Evolutionary conservation across 2,113 vertebrate genomes (phyloP).

Genomic region (Ictalurus punctatus): DNA sequence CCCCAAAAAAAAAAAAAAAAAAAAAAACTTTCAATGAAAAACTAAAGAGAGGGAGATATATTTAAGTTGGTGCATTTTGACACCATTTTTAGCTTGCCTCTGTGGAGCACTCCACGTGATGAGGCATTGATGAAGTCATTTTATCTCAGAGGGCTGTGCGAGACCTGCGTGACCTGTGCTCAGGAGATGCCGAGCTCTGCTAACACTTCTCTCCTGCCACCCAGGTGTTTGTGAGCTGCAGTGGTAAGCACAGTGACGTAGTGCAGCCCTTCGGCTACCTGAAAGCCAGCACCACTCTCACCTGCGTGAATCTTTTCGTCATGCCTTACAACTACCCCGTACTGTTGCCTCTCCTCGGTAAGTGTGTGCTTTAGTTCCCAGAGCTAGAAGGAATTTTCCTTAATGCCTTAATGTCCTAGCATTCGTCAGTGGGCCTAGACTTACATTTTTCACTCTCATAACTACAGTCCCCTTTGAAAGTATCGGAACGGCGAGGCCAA

Average conservation of each 20-base stretch:
- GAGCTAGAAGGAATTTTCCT: not conserved
- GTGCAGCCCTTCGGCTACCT: slow-evolving; percentile 96
- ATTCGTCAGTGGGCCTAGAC: not conserved
- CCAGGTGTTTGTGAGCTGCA: slow-evolving; percentile 96
- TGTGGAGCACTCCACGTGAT: slow-evolving; percentile 23
- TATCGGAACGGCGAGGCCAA: not conserved
- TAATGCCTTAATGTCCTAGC: not conserved
- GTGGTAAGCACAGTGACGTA: slow-evolving; percentile 96
- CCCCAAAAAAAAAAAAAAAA: not conserved
- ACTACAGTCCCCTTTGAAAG: not conserved
- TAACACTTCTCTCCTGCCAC: slow-evolving; percentile 39
- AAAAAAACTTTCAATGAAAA: not conserved
- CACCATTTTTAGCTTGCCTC: slow-evolving; percentile 32
- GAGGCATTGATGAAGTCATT: slow-evolving; percentile 36
- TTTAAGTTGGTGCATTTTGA: not conserved
- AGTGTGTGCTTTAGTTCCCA: slow-evolving; percentile 46
- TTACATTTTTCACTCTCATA: not conserved
- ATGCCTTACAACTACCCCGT: slow-evolving; percentile 99
- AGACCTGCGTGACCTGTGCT: slow-evolving; percentile 13
- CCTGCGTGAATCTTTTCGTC: slow-evolving; percentile 97
- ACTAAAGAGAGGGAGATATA: not conserved
- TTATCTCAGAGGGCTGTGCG: slow-evolving; percentile 31
- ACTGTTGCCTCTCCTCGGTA: slow-evolving; percentile 92
- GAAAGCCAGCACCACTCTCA: slow-evolving; percentile 95
- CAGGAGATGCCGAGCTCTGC: slow-evolving; percentile 24